phyloP scores from a whole-genome alignment of 2,797 vertebrate species.

The Fundulus diaphanus region DNA sequence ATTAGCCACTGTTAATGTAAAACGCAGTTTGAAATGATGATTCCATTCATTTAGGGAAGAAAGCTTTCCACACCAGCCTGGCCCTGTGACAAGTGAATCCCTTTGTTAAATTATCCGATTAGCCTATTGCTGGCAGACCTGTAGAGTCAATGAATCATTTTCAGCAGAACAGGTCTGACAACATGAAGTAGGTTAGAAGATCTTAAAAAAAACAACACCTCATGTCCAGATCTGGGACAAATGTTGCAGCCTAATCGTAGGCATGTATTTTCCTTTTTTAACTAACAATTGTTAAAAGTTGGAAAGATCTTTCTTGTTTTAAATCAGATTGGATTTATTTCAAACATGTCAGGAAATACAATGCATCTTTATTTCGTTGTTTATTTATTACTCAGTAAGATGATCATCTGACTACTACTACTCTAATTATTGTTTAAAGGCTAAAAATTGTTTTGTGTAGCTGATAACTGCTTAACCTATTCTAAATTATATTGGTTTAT shows the following conservation, averaged over 20 bases:
- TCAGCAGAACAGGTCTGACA: not conserved
- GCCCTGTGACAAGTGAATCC: not conserved
- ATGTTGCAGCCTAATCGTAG: not conserved
- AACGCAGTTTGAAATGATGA: no score
- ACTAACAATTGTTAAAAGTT: not conserved
- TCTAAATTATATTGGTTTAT: not conserved
- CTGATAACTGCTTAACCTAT: not conserved
- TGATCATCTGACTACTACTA: not conserved
- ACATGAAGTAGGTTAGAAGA: not conserved
- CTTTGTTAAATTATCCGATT: not conserved
- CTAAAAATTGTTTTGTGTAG: not conserved
- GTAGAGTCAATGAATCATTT: not conserved
- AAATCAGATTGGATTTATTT: not conserved
- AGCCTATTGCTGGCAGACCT: not conserved
- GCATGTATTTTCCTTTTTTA: slow-evolving; percentile 6
- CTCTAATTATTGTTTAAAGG: not conserved
- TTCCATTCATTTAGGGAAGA: not conserved
- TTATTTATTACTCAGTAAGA: not conserved
- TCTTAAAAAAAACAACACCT: not conserved
- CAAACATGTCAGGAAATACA: not conserved
- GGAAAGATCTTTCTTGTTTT: not conserved
- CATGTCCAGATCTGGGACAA: not conserved
- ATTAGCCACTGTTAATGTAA: not conserved
- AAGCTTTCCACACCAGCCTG: not conserved
- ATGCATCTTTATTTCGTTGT: not conserved